Base-by-base conservation (phyloP, 2,797 vertebrate genomes). In the Darevskia nairensis region DNA sequence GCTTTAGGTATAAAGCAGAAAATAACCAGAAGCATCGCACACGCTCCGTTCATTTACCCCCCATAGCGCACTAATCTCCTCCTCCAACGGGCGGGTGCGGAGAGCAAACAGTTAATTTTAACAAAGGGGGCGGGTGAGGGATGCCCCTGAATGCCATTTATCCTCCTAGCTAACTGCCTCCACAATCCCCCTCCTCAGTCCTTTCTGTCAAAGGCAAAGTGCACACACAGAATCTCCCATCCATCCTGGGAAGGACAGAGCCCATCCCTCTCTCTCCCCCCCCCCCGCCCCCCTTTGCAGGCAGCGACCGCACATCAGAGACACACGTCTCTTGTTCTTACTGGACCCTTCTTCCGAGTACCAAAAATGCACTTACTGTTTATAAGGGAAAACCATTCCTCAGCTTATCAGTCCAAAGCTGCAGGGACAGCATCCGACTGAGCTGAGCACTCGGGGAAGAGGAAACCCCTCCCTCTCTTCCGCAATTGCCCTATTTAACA, bases 401-500 rank as follows among this genome's bases (percentile, higher is more conserved):
- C 91, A 83, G 91, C 92, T 86, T 95, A 94, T 80, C 87, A 80
- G 81, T 90, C 89, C 92, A 92, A 89, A 90, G 93, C 95, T 92
- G 93, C 94, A 77, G 89, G 88, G 91, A 84, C 44, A 93, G 78
- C 27, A 86, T 39, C 95, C 87, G 94, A 88, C 90, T 87, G 81
- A 90, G 90, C 93, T 74, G 92, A 75, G 88, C 92, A 85, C 94
- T 90, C 78, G 69, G 88, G 93, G 90, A 89, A 81, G 83, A 93
- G 92, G 91, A 96, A 88, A 96, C 97, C 96, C 97, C 96, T 97
- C 97, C 97, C 96, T 97, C 96, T 97, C 97, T 97, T 96, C 95
- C 93, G 88, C 92, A 89, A 93, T 89, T 93, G 95, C 94, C 94
- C 95, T 96, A 95, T 94, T 96, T 96, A 96, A 94, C 81, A 86